Evolutionary conservation across 2,888 invertebrate species (phyloP).

Genomic region (Argyresthia goedartella): DNA sequence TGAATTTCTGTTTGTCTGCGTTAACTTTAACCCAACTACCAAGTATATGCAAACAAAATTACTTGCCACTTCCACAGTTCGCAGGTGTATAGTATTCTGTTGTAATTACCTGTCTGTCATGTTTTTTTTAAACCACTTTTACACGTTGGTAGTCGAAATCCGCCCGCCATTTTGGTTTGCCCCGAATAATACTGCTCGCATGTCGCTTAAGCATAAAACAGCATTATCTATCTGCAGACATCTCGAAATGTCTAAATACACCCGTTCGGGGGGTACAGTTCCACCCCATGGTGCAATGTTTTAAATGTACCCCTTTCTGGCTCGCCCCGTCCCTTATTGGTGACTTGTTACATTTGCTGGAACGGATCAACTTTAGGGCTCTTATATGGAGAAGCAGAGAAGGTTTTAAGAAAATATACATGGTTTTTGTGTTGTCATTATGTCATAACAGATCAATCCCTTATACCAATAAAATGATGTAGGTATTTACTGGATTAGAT

Average conservation of each 20-base stretch:
- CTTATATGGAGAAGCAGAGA: neutral
- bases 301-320: conserved; percentile 48
- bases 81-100: too few relatives aligned
- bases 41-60: too few relatives aligned
- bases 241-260: conserved; percentile 13
- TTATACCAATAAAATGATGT: too few relatives aligned
- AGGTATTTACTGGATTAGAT: too few relatives aligned
- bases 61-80: too few relatives aligned
- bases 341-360: neutral
- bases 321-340: conserved; percentile 12
- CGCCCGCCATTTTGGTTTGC: conserved; percentile 31
- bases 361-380: neutral
- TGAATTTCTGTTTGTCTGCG: neutral
- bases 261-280: conserved; percentile 10
- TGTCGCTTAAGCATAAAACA: conserved; percentile 53
- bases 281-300: conserved; percentile 58
- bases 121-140: neutral
- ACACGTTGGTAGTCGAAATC: too few relatives aligned
- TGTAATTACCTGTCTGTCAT: too few relatives aligned
- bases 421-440: too few relatives aligned
- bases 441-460: too few relatives aligned
- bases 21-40: neutral
- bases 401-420: too few relatives aligned
- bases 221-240: conserved; percentile 26
- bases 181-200: conserved; percentile 33